Conservation (phyloP, 1,140 invertebrate species). For the Lucilia cuprina region DNA sequence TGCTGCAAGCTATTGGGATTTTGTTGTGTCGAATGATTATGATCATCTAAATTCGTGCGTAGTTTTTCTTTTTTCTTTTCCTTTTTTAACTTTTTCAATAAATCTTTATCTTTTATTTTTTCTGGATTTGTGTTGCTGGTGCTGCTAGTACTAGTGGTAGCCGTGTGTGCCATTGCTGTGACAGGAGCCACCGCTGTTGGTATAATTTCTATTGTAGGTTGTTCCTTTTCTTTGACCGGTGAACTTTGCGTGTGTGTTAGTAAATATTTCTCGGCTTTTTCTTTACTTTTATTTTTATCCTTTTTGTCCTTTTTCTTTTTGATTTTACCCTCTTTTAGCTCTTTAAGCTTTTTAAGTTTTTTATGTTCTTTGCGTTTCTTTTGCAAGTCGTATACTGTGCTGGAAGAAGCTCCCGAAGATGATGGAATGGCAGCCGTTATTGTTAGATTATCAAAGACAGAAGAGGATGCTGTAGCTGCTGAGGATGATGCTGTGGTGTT, state of each 20-base stretch:
- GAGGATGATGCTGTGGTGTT: background rate
- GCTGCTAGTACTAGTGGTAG: too few species aligned
- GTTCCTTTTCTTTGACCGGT: background rate
- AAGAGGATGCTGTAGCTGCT: background rate
- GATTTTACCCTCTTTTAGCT: slow-evolving; percentile 72
- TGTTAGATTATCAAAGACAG: slow-evolving; percentile 49
- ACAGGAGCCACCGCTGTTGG: background rate
- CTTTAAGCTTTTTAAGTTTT: slow-evolving; percentile 67
- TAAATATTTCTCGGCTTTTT: slow-evolving; percentile 65
- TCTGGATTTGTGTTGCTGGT: background rate
- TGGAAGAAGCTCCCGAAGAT: background rate
- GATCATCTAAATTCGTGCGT: background rate
- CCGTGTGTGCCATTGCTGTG: too few species aligned
- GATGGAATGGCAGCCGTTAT: slow-evolving; percentile 44
- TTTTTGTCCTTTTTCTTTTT: slow-evolving; percentile 84
- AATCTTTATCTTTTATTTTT: slow-evolving; percentile 68
- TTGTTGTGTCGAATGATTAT: background rate
- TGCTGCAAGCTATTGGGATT: background rate
- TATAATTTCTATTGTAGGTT: background rate
- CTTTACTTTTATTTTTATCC: slow-evolving; percentile 69
- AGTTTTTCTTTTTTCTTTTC: slow-evolving; percentile 69
- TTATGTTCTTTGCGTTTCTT: slow-evolving; percentile 72
- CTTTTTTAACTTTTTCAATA: slow-evolving; percentile 67
- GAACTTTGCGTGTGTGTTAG: background rate
- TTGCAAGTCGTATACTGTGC: slow-evolving; percentile 32